Conservation (phyloP, 2,888 invertebrate species). For the Metacarcinus magister region DNA sequence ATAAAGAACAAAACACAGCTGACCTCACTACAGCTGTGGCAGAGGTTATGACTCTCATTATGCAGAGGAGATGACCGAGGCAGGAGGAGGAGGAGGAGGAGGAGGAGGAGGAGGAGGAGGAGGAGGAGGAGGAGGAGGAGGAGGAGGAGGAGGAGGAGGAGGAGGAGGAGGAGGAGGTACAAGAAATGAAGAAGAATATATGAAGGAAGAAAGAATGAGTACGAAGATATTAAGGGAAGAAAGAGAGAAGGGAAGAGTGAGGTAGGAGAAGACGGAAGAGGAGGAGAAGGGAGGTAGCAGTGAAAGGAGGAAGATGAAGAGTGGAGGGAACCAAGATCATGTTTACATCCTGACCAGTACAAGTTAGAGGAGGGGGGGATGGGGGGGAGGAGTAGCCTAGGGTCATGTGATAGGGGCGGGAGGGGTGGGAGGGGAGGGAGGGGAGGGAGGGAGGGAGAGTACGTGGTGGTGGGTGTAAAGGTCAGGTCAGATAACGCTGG, state of each 20-base stretch:
- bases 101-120: not conserved
- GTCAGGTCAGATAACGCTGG: not conserved
- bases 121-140: not conserved
- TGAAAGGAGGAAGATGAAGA: not conserved
- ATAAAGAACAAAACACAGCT: not conserved
- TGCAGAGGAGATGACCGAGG: not conserved
- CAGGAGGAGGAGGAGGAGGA: not conserved
- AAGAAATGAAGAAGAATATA: not conserved
- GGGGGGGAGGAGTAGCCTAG: not conserved
- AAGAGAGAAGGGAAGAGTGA: not conserved
- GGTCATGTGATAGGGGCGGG: not conserved
- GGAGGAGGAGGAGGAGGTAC: not conserved
- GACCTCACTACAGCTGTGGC: constrained; percentile 42
- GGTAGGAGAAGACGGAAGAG: not conserved
- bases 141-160: not conserved
- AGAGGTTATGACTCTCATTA: constrained; percentile 40
- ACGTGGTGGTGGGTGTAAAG: not conserved
- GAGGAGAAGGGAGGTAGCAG: not conserved
- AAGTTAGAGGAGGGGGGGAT: too few relatives aligned
- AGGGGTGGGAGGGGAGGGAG: not conserved
- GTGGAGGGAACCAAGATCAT: not conserved
- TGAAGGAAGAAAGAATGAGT: not conserved
- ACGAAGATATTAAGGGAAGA: not conserved
- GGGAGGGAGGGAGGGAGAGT: not conserved
- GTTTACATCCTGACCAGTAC: too few relatives aligned